These are phyloP conservation scores for Drosophila parvula DNA, from an alignment of 1,140 invertebrate species.

Conservation along the genomic window DNA sequence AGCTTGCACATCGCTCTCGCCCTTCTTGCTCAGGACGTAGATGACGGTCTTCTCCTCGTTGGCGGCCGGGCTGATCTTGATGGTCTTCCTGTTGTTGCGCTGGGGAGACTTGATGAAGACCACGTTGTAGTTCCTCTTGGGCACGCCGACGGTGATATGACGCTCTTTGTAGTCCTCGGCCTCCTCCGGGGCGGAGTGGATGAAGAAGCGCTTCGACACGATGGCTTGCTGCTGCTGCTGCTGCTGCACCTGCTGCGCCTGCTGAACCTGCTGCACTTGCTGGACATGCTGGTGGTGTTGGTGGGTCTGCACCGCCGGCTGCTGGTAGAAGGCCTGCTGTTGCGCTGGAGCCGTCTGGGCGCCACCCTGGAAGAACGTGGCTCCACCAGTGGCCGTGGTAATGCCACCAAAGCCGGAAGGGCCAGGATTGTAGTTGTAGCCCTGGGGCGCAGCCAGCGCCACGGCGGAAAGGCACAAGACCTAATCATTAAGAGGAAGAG, in stretches of 20 bases:
- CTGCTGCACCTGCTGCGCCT: slow-evolving; percentile 48
- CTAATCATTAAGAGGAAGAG: slow-evolving; percentile 26
- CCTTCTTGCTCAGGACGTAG: slow-evolving; percentile 92
- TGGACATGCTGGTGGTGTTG: slow-evolving; percentile 55
- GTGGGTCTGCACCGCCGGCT: slow-evolving; percentile 84
- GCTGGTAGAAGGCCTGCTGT: slow-evolving; percentile 66
- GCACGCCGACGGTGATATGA: slow-evolving; percentile 84
- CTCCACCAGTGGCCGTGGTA: slow-evolving; percentile 50
- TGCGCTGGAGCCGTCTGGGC: slow-evolving; percentile 33
- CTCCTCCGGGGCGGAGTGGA: slow-evolving; percentile 82
- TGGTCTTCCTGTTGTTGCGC: slow-evolving; percentile 87
- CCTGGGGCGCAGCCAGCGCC: slow-evolving; percentile 78
- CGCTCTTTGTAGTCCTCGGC: slow-evolving; percentile 83
- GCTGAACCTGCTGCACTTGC: slow-evolving; percentile 30
- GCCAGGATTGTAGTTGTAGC: slow-evolving; percentile 77
- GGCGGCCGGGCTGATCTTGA: slow-evolving; percentile 87
- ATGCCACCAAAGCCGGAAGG: slow-evolving; percentile 62
- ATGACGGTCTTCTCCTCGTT: slow-evolving; percentile 94
- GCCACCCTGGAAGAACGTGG: slow-evolving; percentile 62
- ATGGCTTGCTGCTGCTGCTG: slow-evolving; percentile 85
- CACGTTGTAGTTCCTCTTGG: slow-evolving; percentile 93
- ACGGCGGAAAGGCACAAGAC: slow-evolving; percentile 76
- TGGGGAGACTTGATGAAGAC: slow-evolving; percentile 94
- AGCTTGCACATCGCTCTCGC: slow-evolving; percentile 76
- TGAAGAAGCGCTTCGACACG: slow-evolving; percentile 83